phyloP scores from a whole-genome alignment of 2,113 vertebrate genomes.

The Elgaria multicarinata region DNA sequence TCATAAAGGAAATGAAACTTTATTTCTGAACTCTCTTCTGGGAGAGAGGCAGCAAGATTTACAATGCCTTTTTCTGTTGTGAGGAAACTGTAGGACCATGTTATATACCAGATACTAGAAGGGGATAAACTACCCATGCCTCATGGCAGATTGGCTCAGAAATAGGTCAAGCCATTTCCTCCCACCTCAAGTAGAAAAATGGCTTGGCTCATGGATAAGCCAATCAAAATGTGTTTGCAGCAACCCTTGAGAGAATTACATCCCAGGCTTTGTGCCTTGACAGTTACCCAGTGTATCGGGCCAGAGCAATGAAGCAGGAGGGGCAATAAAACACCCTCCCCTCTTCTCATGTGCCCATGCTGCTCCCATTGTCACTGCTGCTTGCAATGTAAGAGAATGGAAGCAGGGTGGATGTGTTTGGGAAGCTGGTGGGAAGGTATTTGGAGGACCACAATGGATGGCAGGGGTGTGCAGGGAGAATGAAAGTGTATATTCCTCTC shows the following conservation, averaged over 20 bases:
- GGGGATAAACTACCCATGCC: background rate
- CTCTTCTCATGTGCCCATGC: background rate
- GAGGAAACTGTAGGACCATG: background rate
- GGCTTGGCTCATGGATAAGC: background rate
- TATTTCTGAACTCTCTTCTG: background rate
- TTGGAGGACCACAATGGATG: background rate
- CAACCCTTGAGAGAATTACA: background rate
- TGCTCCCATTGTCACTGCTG: background rate
- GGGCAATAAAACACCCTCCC: background rate
- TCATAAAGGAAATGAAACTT: constrained; percentile 14
- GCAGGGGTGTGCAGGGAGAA: background rate
- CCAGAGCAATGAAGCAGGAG: background rate
- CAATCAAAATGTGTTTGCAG: background rate
- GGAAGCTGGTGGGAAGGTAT: background rate
- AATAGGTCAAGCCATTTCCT: background rate
- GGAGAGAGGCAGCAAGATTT: background rate
- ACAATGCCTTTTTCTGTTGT: background rate
- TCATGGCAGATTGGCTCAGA: background rate
- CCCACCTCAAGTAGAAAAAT: background rate
- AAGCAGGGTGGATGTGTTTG: background rate
- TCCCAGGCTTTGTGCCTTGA: background rate
- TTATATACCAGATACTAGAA: background rate
- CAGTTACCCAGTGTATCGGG: too few species aligned
- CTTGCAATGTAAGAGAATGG: background rate
- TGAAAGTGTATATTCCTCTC: background rate